Conservation (phyloP, 2,888 invertebrate species). For the Idaea straminata region DNA sequence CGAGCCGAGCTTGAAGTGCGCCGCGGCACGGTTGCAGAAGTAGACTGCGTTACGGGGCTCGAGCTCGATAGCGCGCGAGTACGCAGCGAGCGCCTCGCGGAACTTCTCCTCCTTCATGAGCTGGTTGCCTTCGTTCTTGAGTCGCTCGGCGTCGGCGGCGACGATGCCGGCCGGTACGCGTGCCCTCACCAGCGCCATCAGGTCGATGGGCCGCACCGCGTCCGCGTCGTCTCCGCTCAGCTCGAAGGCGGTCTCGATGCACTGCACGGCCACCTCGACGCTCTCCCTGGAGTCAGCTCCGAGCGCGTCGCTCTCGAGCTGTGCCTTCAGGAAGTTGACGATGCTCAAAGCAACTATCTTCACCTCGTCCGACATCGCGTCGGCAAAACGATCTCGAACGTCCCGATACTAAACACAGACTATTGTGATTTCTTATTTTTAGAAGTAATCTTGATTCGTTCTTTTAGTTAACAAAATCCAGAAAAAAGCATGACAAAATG, state of each 20-base stretch:
- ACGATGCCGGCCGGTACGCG: constrained; percentile 28
- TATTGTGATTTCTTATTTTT: neutral
- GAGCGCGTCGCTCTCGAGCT: constrained; percentile 73
- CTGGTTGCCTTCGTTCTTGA: constrained; percentile 93
- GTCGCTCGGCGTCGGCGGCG: constrained; percentile 87
- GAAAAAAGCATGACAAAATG: constrained; percentile 16
- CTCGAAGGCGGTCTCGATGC: constrained; percentile 94
- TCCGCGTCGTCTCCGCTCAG: constrained; percentile 78
- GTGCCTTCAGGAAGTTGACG: constrained; percentile 78
- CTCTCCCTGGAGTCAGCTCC: constrained; percentile 82
- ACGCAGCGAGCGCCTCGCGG: constrained; percentile 90
- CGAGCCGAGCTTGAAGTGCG: constrained; percentile 93
- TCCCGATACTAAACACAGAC: neutral
- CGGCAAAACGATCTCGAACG: constrained; percentile 2
- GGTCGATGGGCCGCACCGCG: constrained; percentile 53
- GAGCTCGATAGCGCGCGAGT: constrained; percentile 93
- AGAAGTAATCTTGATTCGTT: constrained; percentile 11
- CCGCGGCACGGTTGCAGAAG: constrained; percentile 98
- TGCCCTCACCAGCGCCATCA: constrained; percentile 54
- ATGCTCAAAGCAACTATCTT: constrained; percentile 79
- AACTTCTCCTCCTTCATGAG: constrained; percentile 92
- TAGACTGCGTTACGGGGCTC: constrained; percentile 95
- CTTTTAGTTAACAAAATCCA: constrained; percentile 24
- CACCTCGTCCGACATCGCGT: constrained; percentile 59
- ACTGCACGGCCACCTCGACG: constrained; percentile 96